Percentiles rank a stretch among this genome's conserved stretches.
Evolutionary conservation across 1,140 invertebrate species (phyloP).

Genomic region (Neotoxoptera formosana): DNA sequence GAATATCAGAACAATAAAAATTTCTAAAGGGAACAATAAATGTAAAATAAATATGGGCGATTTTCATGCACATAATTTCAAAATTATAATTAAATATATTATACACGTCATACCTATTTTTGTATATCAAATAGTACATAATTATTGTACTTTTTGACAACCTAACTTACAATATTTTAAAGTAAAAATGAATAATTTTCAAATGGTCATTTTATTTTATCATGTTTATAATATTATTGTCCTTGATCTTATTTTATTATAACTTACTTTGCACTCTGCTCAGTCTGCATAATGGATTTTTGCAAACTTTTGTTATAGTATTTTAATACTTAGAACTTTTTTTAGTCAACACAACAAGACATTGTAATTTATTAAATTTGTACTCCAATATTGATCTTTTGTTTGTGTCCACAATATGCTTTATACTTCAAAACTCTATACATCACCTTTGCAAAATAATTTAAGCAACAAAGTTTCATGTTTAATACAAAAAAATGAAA

Average conservation of each 20-base stretch:
- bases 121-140: no score
- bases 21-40: not conserved
- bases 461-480: not conserved
- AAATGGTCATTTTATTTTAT: not conserved
- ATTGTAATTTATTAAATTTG: conserved; percentile 40
- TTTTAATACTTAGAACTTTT: conserved; percentile 3
- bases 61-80: no score
- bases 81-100: no score
- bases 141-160: no score
- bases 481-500: not conserved
- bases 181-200: no score
- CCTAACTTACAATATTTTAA: no score
- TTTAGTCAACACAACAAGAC: conserved; percentile 14
- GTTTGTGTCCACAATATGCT: not conserved
- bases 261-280: not conserved
- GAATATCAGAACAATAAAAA: not conserved
- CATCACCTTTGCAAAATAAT: not conserved
- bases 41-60: not conserved
- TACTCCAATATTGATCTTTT: conserved; percentile 19
- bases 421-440: conserved; percentile 11
- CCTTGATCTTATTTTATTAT: not conserved
- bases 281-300: not conserved
- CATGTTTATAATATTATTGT: not conserved
- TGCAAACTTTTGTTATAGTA: not conserved
- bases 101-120: no score